A percentile compares a stretch with the other conserved stretches of the same genome.
Conservation (phyloP, 1,140 invertebrate genomes). For the Oryctes rhinoceros region DNA sequence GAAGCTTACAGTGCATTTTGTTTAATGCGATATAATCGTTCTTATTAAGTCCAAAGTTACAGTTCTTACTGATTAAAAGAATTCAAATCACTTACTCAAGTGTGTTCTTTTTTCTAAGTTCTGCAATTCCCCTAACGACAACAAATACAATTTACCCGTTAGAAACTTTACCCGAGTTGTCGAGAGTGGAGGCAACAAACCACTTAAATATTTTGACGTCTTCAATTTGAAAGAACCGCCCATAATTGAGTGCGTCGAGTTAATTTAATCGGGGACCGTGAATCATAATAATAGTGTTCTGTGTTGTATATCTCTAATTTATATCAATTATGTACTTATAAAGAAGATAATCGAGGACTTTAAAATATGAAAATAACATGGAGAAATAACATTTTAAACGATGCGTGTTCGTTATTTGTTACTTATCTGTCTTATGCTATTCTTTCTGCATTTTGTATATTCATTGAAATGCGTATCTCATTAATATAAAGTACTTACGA, state of each 20-base stretch:
- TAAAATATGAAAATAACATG: background rate
- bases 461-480: no score
- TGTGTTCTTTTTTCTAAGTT: background rate
- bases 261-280: constrained; percentile 7
- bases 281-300: constrained; percentile 16
- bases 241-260: constrained; percentile 17
- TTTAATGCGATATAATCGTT: no score
- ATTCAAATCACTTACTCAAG: no score
- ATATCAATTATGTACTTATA: constrained; percentile 11
- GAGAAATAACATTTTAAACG: background rate
- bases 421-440: no score
- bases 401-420: no score
- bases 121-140: background rate
- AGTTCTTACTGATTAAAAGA: no score
- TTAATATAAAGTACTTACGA: no score
- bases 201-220: constrained; percentile 16
- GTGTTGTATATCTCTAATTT: constrained; percentile 9
- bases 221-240: constrained; percentile 1
- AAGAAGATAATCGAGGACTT: background rate
- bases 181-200: background rate
- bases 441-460: no score
- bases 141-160: background rate
- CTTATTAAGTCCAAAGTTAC: no score
- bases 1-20: background rate
- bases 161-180: background rate